phyloP scores from a whole-genome alignment of 1,140 invertebrate species.

The Macrotrachela quadricornifera region DNA sequence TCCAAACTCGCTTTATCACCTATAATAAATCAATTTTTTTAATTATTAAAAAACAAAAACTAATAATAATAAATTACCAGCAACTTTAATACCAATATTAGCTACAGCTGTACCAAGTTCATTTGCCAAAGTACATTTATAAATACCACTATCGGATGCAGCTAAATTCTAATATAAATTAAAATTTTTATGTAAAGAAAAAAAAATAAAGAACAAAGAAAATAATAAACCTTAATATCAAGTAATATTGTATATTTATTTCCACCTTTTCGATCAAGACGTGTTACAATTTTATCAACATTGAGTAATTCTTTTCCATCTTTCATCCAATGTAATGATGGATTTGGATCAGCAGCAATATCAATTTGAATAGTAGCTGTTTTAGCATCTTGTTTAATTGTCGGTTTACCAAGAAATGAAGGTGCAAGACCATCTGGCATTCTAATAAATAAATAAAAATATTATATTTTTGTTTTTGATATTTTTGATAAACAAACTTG shows the following conservation, averaged over 20 bases:
- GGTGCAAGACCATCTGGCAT: conserved; percentile 85
- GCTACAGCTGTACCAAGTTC: conserved; percentile 7
- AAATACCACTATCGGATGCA: conserved; percentile 5
- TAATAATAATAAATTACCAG: neutral
- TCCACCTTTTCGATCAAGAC: neutral
- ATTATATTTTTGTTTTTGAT: neutral
- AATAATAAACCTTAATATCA: conserved; percentile 1
- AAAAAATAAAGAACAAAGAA: neutral
- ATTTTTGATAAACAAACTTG: neutral
- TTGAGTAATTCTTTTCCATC: conserved; percentile 3
- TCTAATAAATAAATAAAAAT: conserved; percentile 34
- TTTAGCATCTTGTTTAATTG: conserved; percentile 77
- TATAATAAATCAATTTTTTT: too few relatives aligned
- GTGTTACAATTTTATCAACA: conserved; percentile 3
- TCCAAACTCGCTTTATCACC: neutral
- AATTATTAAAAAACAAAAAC: too few relatives aligned
- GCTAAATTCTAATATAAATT: neutral
- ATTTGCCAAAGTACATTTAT: conserved; percentile 7
- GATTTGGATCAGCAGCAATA: conserved; percentile 3
- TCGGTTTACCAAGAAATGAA: conserved; percentile 76
- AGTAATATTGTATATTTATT: conserved; percentile 3
- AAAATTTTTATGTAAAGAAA: too few relatives aligned
- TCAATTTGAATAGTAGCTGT: neutral
- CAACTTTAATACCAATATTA: conserved; percentile 4
- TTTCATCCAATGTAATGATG: conserved; percentile 2